Percentiles rank a stretch among this genome's conserved stretches.
phyloP scores from a whole-genome alignment of 2,888 invertebrate genomes.

The Paralinhomoeus sp. region DNA sequence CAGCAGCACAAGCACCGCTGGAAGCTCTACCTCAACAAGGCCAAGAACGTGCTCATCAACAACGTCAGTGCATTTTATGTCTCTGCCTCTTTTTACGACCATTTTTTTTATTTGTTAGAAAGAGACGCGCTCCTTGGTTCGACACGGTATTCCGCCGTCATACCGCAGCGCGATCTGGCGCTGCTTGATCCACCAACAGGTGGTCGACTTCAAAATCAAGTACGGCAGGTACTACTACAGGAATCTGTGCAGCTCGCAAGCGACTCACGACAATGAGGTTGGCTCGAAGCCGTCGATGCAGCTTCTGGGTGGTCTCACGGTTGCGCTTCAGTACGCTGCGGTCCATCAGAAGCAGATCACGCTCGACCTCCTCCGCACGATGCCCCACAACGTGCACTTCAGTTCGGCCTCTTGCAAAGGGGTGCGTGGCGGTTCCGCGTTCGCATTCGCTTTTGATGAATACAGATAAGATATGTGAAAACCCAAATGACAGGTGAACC shows the following conservation, averaged over 20 bases:
- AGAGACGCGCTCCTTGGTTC: constrained; percentile 26
- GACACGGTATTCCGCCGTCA: constrained; percentile 28
- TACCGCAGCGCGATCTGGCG: constrained; percentile 28
- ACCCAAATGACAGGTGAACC: constrained; percentile 27
- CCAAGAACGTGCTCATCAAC: constrained; percentile 10
- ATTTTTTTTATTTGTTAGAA: constrained; percentile 16
- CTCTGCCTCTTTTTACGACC: too few relatives aligned
- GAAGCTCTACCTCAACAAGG: constrained; percentile 25
- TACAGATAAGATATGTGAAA: not conserved
- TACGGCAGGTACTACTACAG: constrained; percentile 32
- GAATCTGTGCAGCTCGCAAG: constrained; percentile 27
- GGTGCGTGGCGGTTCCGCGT: constrained; percentile 20
- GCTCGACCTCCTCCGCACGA: constrained; percentile 33
- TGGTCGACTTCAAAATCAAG: constrained; percentile 27
- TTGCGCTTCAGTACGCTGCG: constrained; percentile 26
- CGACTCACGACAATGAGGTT: constrained; percentile 29
- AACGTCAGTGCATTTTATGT: constrained; percentile 9
- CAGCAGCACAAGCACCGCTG: constrained; percentile 27
- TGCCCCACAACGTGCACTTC: constrained; percentile 35
- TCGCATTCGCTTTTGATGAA: not conserved
- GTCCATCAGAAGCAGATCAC: constrained; percentile 34
- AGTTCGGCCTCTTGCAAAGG: constrained; percentile 31
- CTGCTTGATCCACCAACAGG: constrained; percentile 7
- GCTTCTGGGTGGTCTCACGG: not conserved
- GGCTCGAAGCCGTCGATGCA: constrained; percentile 2